Evolutionary conservation across 2,888 invertebrate genomes (phyloP).

Genomic region (Leptarthrus brevirostris): DNA sequence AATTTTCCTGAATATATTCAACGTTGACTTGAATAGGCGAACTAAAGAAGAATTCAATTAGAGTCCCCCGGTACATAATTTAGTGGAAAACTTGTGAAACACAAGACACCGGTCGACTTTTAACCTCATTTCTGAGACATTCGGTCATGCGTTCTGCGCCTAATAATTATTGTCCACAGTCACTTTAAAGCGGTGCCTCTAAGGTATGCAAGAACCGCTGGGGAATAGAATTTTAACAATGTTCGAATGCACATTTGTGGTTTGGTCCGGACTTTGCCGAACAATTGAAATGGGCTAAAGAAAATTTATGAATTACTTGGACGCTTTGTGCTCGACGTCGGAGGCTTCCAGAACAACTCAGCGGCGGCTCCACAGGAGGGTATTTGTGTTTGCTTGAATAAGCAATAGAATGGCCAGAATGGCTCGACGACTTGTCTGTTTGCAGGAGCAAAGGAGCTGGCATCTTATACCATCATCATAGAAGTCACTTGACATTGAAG

Average conservation of each 20-base stretch:
- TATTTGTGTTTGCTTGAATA: slow-evolving; percentile 32
- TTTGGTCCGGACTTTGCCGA: slow-evolving; percentile 20
- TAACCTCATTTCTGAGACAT: slow-evolving; percentile 44
- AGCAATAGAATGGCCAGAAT: neutral
- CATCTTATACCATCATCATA: neutral
- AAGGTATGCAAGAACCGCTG: slow-evolving; percentile 38
- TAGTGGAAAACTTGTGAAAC: slow-evolving; percentile 39
- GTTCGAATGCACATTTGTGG: slow-evolving; percentile 40
- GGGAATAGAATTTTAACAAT: slow-evolving; percentile 46
- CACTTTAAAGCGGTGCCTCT: slow-evolving; percentile 38
- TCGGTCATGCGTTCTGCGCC: slow-evolving; percentile 45
- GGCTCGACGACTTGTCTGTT: neutral
- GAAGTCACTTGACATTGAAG: neutral
- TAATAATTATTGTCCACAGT: slow-evolving; percentile 43
- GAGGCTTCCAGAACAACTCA: slow-evolving; percentile 28
- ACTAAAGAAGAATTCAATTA: slow-evolving; percentile 43
- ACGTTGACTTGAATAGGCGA: neutral
- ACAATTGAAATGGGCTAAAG: slow-evolving; percentile 19
- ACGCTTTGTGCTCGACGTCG: slow-evolving; percentile 7
- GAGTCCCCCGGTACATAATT: slow-evolving; percentile 34
- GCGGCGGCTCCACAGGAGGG: slow-evolving; percentile 32
- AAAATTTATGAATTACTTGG: slow-evolving; percentile 41
- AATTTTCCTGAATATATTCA: slow-evolving; percentile 21
- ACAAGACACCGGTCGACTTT: slow-evolving; percentile 38
- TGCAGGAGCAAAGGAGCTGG: neutral